Percentiles rank a stretch among this genome's conserved stretches.
Conservation (phyloP, 2,888 invertebrate genomes). For the Calameuta filiformis region DNA sequence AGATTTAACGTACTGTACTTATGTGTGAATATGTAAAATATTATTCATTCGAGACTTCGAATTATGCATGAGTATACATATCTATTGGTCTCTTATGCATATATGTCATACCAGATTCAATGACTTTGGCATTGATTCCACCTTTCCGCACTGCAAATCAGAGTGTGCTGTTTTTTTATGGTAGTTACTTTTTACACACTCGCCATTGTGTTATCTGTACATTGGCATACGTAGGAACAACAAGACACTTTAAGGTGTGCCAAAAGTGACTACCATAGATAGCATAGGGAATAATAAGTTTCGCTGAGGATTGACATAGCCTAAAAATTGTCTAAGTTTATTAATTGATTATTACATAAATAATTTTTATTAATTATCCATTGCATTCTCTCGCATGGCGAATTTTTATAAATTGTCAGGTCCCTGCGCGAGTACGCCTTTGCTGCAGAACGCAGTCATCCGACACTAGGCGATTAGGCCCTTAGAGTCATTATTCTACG, state of each 20-base stretch:
- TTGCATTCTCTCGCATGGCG: not conserved
- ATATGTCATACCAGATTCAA: not conserved
- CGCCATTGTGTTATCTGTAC: too few relatives aligned
- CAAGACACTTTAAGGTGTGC: too few relatives aligned
- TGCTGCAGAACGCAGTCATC: slow-evolving; percentile 21
- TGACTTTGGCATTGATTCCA: not conserved
- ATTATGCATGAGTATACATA: not conserved
- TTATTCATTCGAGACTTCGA: not conserved
- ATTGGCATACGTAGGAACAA: too few relatives aligned
- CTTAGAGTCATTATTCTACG: slow-evolving; percentile 21
- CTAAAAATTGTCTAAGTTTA: not conserved
- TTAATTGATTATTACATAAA: not conserved
- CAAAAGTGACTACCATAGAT: too few relatives aligned
- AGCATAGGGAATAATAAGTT: too few relatives aligned
- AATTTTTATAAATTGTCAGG: not conserved
- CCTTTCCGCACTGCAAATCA: not conserved
- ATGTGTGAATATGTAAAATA: not conserved
- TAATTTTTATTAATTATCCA: not conserved
- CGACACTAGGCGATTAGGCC: slow-evolving; percentile 27
- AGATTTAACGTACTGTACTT: not conserved
- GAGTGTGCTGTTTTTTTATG: too few relatives aligned
- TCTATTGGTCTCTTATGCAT: not conserved
- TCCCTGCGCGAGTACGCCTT: slow-evolving; percentile 28
- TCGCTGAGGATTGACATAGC: not conserved
- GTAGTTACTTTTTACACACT: too few relatives aligned